Evolutionary conservation across 2,113 vertebrate species (phyloP), one percentile per base, ranked within the genome.

Genomic region (Cyanoramphus novaezelandiae): DNA sequence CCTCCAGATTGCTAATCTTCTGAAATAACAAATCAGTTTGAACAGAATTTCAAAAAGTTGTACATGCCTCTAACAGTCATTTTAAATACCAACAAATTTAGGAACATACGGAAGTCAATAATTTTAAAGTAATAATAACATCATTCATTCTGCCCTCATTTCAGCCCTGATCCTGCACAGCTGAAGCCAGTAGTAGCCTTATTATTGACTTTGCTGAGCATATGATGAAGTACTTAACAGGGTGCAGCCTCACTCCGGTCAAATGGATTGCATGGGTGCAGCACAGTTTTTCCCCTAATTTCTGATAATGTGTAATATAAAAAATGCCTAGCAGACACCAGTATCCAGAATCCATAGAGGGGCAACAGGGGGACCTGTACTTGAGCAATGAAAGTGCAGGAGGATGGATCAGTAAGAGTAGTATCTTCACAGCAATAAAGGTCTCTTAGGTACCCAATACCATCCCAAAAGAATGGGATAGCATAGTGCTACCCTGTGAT

Each of bases 351-450:
- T 49, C 7, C 15, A 21, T 3, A 49, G 9, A 49, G 7, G 5
- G 4, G 53, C 13, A 78, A 31, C 0, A 60, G 8, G 2, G 4
- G 2, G 1, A 74, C 3, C 4, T 80, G 4, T 47, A 11, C 33
- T 8, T 25, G 9, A 15, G 11, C 3, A 52, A 9, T 25, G 59
- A 78, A 82, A 77, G 47, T n/a, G 9, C 4, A 47, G 24, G 3
- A 41, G 17, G 4, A 7, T 53, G 16, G 13, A 37, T 55, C 14
- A 78, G 5, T 11, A 47, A 13, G 7, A 69, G 19, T 18, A 69
- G 83, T 6, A 28, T 50, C 6, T 55, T 52, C 5, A 16, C 12
- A 21, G 6, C 33, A 62, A 52, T 39, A 5, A 2, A 16, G 6
- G 7, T 46, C 33, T 69, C 10, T 68, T 39, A 46, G 10, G 2